Base-by-base conservation (phyloP, 2,888 invertebrate genomes). In the Plutella xylostella region DNA sequence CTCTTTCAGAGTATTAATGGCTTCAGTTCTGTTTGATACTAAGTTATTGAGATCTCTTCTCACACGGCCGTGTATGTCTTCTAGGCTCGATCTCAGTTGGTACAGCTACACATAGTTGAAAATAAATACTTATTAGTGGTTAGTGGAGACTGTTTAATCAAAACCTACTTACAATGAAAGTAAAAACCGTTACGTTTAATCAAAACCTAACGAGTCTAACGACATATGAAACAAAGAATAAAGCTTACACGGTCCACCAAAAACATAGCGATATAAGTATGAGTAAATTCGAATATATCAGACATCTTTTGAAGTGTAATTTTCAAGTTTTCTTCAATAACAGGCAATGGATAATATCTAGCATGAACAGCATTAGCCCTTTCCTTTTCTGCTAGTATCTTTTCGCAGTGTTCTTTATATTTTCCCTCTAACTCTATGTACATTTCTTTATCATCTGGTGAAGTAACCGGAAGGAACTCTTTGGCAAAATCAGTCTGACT, bases 171-270 rank as follows among this genome's bases (percentile, higher is more conserved):
- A n/a, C n/a, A n/a, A n/a, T n/a, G n/a, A n/a, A n/a, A n/a, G n/a
- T n/a, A n/a, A n/a, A n/a, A n/a, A n/a, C n/a, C n/a, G n/a, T n/a
- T n/a, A n/a, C n/a, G n/a, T n/a, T n/a, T n/a, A n/a, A n/a, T n/a
- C n/a, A n/a, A n/a, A n/a, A n/a, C n/a, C n/a, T n/a, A n/a, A n/a
- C n/a, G n/a, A n/a, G n/a, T n/a, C n/a, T n/a, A n/a, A n/a, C n/a
- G n/a, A n/a, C n/a, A n/a, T n/a, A n/a, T n/a, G n/a, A n/a, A n/a
- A n/a, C n/a, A n/a, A n/a, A n/a, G n/a, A n/a, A n/a, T n/a, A n/a
- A n/a, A n/a, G 63, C 69, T 67, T 48, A 76, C 76, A 34, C 55
- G 50, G 22, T 62, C 58, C 22, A 50, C 54, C 34, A 77, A 51
- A 52, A 66, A 55, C 48, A 56, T 44, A 2, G 67, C 53, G 6